These are phyloP conservation scores for Enteromius argenteus DNA, from an alignment of 2,797 vertebrate genomes.

Conservation along the genomic window DNA sequence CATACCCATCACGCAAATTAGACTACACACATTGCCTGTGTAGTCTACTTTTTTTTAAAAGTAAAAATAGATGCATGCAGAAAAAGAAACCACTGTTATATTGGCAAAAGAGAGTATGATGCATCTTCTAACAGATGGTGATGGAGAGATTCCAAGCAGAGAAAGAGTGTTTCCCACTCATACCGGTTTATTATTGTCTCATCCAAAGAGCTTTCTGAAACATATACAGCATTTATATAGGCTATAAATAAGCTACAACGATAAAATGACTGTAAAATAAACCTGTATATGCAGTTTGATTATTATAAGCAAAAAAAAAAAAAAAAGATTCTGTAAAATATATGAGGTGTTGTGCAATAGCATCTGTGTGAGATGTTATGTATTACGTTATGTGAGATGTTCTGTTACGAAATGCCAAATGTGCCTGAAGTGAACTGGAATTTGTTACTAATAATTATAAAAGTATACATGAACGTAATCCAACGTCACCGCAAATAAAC, in stretches of 20 bases:
- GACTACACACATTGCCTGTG: not conserved
- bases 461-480: not conserved
- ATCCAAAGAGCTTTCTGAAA: not conserved
- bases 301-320: not conserved
- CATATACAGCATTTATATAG: not conserved
- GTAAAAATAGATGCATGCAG: not conserved
- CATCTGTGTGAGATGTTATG: not conserved
- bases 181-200: not conserved
- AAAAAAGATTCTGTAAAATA: not conserved
- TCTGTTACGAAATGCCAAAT: slow-evolving; percentile 10
- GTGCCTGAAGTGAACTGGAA: not conserved
- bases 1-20: not conserved
- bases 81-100: not conserved
- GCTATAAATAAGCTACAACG: not conserved
- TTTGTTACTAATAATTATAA: not conserved
- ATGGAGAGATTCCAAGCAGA: slow-evolving; percentile 1
- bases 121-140: slow-evolving; percentile 15
- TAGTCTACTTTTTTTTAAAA: not conserved
- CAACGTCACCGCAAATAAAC: not conserved
- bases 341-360: slow-evolving; percentile 3
- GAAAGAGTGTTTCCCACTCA: not conserved
- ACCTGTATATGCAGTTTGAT: not conserved
- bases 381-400: not conserved
- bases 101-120: not conserved
- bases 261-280: not conserved